Conservation (phyloP, 2,113 vertebrate species). For the Rhinoderma darwinii region DNA sequence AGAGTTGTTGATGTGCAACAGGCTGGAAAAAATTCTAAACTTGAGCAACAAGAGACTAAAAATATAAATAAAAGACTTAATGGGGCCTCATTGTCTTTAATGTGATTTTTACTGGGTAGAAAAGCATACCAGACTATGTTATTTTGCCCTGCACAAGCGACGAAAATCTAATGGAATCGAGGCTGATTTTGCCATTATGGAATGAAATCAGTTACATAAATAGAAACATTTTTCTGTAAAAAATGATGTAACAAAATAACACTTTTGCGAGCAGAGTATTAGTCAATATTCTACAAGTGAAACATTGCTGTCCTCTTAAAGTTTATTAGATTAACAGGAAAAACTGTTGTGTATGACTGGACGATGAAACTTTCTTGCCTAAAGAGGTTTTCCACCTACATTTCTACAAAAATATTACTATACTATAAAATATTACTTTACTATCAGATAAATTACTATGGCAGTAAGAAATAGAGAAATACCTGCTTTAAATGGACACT, state of each 20-base stretch:
- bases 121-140: background rate
- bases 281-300: too few species aligned
- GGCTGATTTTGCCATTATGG: too few species aligned
- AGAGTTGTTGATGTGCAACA: too few species aligned
- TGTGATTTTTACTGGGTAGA: background rate
- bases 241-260: background rate
- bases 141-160: background rate
- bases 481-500: background rate
- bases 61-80: too few species aligned
- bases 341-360: background rate
- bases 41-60: too few species aligned
- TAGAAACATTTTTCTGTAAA: background rate
- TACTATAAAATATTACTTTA: too few species aligned
- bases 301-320: too few species aligned
- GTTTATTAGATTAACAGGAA: too few species aligned
- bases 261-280: too few species aligned
- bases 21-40: too few species aligned
- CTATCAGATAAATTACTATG: too few species aligned
- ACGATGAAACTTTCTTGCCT: background rate
- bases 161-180: background rate
- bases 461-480: background rate
- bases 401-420: background rate
- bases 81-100: background rate
- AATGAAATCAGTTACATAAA: too few species aligned
- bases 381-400: background rate